Evolutionary conservation across 2,888 invertebrate species (phyloP).

Genomic region (Druceiella hillmani): DNA sequence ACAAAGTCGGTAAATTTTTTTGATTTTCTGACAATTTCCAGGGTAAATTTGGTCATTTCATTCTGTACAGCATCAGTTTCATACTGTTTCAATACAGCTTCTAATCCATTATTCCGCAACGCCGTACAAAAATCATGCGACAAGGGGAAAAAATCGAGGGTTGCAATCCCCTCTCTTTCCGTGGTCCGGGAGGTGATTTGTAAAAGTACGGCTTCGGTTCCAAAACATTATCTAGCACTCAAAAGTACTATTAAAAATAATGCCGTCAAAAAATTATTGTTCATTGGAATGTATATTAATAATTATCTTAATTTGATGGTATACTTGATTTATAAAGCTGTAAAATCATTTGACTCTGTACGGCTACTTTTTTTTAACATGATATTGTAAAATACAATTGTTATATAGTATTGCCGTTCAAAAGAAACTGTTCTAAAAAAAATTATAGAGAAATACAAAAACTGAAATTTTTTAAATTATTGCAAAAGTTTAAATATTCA

Average conservation of each 20-base stretch:
- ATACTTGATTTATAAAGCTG: slow-evolving; percentile 15
- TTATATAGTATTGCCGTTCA: too few relatives aligned
- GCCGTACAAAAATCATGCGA: too few relatives aligned
- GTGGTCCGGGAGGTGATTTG: slow-evolving; percentile 6
- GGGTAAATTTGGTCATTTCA: too few relatives aligned
- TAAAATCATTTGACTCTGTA: slow-evolving; percentile 15
- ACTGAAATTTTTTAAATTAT: slow-evolving; percentile 18
- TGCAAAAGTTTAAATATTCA: slow-evolving; percentile 18
- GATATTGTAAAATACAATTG: slow-evolving; percentile 17
- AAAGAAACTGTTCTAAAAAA: slow-evolving; percentile 22
- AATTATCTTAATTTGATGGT: slow-evolving; percentile 17
- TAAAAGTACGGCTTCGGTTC: slow-evolving; percentile 15
- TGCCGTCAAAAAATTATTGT: slow-evolving; percentile 16
- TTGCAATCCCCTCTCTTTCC: not conserved
- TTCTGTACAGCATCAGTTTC: too few relatives aligned
- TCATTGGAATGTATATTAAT: slow-evolving; percentile 17
- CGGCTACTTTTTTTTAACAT: slow-evolving; percentile 16
- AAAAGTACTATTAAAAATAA: slow-evolving; percentile 15
- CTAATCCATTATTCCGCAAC: too few relatives aligned
- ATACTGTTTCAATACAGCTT: too few relatives aligned
- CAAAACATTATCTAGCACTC: slow-evolving; percentile 15
- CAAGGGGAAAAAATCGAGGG: too few relatives aligned
- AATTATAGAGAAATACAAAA: slow-evolving; percentile 21
- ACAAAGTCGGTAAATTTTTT: too few relatives aligned
- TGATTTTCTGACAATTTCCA: too few relatives aligned